These are phyloP conservation scores for Sander vitreus DNA, from an alignment of 2,113 vertebrate species.

Conservation along the genomic window DNA sequence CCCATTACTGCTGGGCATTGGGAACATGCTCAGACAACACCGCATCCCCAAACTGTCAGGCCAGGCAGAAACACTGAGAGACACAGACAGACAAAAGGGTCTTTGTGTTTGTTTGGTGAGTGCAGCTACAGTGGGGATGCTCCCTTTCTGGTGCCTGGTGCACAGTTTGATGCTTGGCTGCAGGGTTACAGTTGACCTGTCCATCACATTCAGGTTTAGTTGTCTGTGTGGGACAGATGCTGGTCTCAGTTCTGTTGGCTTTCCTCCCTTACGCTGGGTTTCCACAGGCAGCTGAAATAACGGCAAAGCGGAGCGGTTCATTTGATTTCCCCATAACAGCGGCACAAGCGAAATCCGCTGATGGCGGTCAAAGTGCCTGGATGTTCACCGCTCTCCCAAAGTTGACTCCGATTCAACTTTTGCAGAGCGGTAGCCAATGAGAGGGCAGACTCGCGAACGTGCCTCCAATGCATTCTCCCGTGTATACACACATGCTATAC, in stretches of 20 bases:
- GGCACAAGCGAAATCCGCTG: too few relatives aligned
- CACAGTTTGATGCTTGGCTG: conserved; percentile 32
- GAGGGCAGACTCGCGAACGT: too few relatives aligned
- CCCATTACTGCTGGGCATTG: conserved; percentile 39
- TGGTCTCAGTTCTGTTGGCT: neutral
- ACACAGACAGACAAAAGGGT: conserved; percentile 13
- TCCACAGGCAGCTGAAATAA: too few relatives aligned
- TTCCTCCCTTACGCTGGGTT: neutral
- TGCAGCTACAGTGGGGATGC: conserved; percentile 30
- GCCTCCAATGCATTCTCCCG: too few relatives aligned
- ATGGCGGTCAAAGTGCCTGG: too few relatives aligned
- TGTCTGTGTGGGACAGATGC: conserved; percentile 12
- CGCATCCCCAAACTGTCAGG: conserved; percentile 36
- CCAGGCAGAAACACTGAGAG: conserved; percentile 28
- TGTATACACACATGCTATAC: too few relatives aligned
- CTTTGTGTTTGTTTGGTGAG: conserved; percentile 69
- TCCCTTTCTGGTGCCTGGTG: conserved; percentile 24
- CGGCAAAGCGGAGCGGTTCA: too few relatives aligned
- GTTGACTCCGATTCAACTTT: too few relatives aligned
- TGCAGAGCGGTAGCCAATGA: too few relatives aligned
- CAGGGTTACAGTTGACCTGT: conserved; percentile 17
- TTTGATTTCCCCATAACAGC: too few relatives aligned
- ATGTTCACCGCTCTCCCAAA: too few relatives aligned
- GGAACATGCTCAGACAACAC: conserved; percentile 50
- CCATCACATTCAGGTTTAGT: neutral